Evolutionary conservation across 1,140 invertebrate species (phyloP), one percentile per base, ranked within the genome.

Genomic region (Diprion similis): DNA sequence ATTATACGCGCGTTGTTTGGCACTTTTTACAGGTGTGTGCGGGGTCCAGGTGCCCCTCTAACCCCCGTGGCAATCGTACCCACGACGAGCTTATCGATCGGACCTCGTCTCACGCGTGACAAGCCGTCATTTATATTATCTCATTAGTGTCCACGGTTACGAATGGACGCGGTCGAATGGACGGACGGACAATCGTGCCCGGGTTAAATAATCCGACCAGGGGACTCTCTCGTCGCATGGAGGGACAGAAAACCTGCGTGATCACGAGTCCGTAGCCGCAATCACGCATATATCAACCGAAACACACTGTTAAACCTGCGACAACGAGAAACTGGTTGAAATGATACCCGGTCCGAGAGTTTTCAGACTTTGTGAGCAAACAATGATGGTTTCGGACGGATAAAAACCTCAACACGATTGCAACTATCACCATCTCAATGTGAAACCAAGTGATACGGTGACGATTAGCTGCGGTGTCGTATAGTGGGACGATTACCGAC

Each of bases 91-190:
- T 68, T 68, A 68, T 68, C 66, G 66, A 68, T 17, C 59, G 17
- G 59, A 64, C 13, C 17, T 68, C 37, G 17, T 19, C 18, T 18
- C 15, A 13, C 11, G 17, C 66, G 66, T 68, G 66, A 68, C 66
- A 68, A 18, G 37, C 18, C 66, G 37, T 68, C 66, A 68, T 68
- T 68, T 68, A 68, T 68, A 68, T 45, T 19, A 68, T 68, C 66
- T 68, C 66, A 45, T 68, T 68, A 68, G 66, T 19, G 66, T 15
- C 19, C 18, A 68, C 37, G 18, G 37, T 18, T 68, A 45, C 66
- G 66, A 19, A 45, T 68, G 13, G 13, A 64, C 17, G 59, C 59
- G 59, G 13, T 3, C 17, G 17, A 64, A 64, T 19, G 37, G 8
- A 68, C 37, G 37, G 13, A 11, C 18, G 37, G 17, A 68, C 37